Evolutionary conservation across 2,888 invertebrate species (phyloP).

Genomic region (Mechanitis messenoides): DNA sequence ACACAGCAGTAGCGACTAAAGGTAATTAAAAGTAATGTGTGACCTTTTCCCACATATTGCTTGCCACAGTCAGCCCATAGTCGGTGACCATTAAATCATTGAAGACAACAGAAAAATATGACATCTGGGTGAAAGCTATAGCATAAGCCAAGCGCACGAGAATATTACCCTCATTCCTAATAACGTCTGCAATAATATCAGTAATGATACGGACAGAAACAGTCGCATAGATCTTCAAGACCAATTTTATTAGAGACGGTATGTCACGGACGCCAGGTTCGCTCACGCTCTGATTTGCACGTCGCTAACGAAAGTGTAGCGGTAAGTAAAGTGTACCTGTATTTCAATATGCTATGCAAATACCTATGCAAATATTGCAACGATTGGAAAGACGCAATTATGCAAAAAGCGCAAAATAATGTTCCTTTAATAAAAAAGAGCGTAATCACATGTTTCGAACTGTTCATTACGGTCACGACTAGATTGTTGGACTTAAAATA

Average conservation of each 20-base stretch:
- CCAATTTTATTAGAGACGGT: slow-evolving; percentile 35
- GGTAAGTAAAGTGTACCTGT: slow-evolving; percentile 51
- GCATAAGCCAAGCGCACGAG: slow-evolving; percentile 33
- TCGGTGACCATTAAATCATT: slow-evolving; percentile 34
- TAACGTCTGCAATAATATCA: slow-evolving; percentile 51
- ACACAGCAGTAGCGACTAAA: slow-evolving; percentile 53
- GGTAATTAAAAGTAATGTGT: slow-evolving; percentile 62
- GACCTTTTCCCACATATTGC: slow-evolving; percentile 66
- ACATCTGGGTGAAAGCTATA: slow-evolving; percentile 57
- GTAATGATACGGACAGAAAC: slow-evolving; percentile 44
- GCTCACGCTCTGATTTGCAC: slow-evolving; percentile 70
- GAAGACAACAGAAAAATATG: slow-evolving; percentile 43
- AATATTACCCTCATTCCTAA: slow-evolving; percentile 44
- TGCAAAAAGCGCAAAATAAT: slow-evolving; percentile 22
- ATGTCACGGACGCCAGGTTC: slow-evolving; percentile 42
- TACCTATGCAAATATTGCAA: slow-evolving; percentile 27
- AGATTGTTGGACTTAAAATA: slow-evolving; percentile 3
- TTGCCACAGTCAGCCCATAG: slow-evolving; percentile 24
- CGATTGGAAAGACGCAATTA: slow-evolving; percentile 25
- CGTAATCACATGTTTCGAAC: slow-evolving; percentile 9
- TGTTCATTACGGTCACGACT: slow-evolving; percentile 3
- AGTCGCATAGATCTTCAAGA: slow-evolving; percentile 33
- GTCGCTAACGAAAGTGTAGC: slow-evolving; percentile 67
- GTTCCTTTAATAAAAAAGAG: slow-evolving; percentile 12
- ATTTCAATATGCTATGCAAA: slow-evolving; percentile 38